These are phyloP conservation scores for Drosophila tripunctata DNA, from an alignment of 2,888 invertebrate genomes.

Conservation along the genomic window DNA sequence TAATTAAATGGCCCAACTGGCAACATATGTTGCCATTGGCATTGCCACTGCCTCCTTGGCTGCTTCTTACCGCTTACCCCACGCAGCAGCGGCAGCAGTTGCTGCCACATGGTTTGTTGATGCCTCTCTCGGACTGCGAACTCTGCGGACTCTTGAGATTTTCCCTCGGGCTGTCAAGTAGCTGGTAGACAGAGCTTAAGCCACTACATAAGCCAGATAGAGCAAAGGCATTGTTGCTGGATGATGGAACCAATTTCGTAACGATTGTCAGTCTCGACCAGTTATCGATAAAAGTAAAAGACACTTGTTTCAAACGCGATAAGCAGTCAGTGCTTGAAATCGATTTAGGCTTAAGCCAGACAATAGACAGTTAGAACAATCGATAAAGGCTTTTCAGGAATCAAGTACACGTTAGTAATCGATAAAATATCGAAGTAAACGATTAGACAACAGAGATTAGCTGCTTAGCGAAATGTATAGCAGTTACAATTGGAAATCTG, in stretches of 20 bases:
- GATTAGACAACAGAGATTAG: not conserved
- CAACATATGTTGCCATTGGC: constrained; percentile 68
- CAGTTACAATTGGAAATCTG: too few relatives aligned
- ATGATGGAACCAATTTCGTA: constrained; percentile 35
- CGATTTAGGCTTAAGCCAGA: not conserved
- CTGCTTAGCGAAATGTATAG: not conserved
- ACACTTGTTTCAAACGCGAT: constrained; percentile 7
- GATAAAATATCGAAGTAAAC: not conserved
- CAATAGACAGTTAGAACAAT: not conserved
- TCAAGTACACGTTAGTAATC: not conserved
- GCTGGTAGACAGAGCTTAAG: constrained; percentile 55
- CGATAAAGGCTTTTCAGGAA: not conserved
- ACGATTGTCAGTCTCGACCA: constrained; percentile 26
- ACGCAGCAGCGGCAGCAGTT: constrained; percentile 48
- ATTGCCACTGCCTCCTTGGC: constrained; percentile 1
- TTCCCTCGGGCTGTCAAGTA: constrained; percentile 46
- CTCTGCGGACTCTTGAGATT: constrained; percentile 41
- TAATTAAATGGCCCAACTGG: constrained; percentile 77
- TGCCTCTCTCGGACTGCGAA: constrained; percentile 9
- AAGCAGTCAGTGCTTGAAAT: not conserved
- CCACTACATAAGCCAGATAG: constrained; percentile 44
- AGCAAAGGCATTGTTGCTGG: constrained; percentile 37
- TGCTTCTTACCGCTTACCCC: constrained; percentile 42
- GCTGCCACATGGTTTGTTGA: constrained; percentile 36
- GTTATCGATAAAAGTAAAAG: constrained; percentile 39